Conservation (phyloP, 2,888 invertebrate species). For the Acanthosepion lycidas region DNA sequence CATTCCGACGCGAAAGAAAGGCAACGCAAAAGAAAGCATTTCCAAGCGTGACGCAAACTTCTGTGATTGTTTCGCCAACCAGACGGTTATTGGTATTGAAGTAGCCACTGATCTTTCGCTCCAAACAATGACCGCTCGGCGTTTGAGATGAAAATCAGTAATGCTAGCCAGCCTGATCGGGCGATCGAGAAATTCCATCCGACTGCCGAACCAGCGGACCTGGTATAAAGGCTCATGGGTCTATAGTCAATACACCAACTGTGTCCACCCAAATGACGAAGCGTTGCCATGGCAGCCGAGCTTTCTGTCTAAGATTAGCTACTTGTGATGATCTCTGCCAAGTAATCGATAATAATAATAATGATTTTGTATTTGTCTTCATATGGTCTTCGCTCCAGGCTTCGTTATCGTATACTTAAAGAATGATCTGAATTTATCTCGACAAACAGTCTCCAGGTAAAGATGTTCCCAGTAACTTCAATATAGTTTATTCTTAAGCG, state of each 20-base stretch:
- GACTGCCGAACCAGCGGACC: no score
- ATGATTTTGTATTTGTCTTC: neutral
- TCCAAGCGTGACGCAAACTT: constrained; percentile 15
- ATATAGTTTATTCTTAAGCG: neutral
- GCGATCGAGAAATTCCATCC: neutral
- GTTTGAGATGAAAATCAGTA: constrained; percentile 1
- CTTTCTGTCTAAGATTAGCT: neutral
- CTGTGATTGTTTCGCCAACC: neutral
- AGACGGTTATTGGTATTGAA: constrained; percentile 23
- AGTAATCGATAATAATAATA: neutral
- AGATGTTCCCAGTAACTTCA: neutral
- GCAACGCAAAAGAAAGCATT: neutral
- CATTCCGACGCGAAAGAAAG: neutral
- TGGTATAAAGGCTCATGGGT: neutral
- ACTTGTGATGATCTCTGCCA: neutral
- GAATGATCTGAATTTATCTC: neutral
- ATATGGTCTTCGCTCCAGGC: neutral
- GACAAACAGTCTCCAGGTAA: neutral
- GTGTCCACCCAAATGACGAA: neutral
- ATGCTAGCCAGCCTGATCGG: constrained; percentile 33
- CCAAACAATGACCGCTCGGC: neutral
- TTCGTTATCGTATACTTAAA: neutral
- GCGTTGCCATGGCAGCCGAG: neutral
- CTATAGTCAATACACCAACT: neutral
- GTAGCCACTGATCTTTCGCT: constrained; percentile 21